Evolutionary conservation across 2,888 invertebrate species (phyloP).

Genomic region (Melieria crassipennis): DNA sequence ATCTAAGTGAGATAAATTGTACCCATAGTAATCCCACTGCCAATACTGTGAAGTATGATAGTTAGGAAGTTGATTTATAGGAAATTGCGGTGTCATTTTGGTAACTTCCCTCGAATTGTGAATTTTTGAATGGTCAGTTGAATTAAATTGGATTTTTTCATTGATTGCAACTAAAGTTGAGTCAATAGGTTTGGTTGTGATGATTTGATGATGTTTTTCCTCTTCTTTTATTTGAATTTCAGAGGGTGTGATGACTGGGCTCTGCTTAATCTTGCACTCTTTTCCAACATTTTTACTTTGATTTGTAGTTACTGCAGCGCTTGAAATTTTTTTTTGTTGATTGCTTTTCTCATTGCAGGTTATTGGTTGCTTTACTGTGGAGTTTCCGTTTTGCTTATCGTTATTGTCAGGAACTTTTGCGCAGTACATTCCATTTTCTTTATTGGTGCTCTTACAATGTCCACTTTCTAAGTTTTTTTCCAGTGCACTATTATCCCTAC

Average conservation of each 20-base stretch:
- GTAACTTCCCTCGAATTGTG: constrained; percentile 66
- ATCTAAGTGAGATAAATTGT: constrained; percentile 71
- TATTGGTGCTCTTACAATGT: neutral
- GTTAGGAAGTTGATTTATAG: constrained; percentile 75
- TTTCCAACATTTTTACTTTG: too few species aligned
- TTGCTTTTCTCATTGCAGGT: too few species aligned
- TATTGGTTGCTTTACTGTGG: too few species aligned
- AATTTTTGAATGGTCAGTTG: constrained; percentile 55
- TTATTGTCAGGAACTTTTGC: too few species aligned
- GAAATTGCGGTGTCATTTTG: constrained; percentile 72
- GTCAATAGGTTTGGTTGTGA: constrained; percentile 31
- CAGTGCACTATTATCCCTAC: constrained; percentile 3
- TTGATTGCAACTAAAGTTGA: constrained; percentile 43
- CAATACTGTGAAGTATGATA: constrained; percentile 75
- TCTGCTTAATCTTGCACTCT: constrained; percentile 22
- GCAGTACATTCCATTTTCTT: too few species aligned
- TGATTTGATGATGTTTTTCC: constrained; percentile 49
- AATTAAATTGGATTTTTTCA: constrained; percentile 54
- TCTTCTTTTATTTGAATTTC: constrained; percentile 57
- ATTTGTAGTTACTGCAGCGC: too few species aligned
- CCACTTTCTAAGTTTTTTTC: constrained; percentile 4
- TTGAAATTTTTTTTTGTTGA: too few species aligned
- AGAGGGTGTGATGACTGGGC: constrained; percentile 33
- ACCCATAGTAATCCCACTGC: constrained; percentile 73
- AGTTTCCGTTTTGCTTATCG: too few species aligned